Evolutionary conservation across 2,113 vertebrate genomes (phyloP), one percentile per base, ranked within the genome.

Genomic region (Glaucidium brasilianum): DNA sequence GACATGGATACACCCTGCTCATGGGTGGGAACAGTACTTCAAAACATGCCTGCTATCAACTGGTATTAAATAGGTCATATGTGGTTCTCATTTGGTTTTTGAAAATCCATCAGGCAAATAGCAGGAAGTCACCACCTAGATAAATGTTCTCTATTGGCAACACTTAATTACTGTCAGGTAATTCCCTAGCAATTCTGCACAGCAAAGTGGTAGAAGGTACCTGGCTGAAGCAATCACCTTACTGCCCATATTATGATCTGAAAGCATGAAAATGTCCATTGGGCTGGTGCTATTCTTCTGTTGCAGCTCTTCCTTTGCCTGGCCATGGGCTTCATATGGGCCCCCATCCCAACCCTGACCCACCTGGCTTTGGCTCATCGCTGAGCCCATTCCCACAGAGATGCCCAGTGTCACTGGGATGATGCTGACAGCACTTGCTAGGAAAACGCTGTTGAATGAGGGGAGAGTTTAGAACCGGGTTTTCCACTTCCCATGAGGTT

Each of bases 291-390:
- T 60, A 1, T 45, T 50, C 39, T 39, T 25, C 0, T 22, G 71
- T 25, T 60, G 73, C 37, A 43, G 32, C 26, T 20, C 59, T 60
- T 9, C 32, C 23, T 49, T 45, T 66, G 6, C 56, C 66, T 64
- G 25, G 26, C n/a, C 49, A 14, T 1, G 5, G 64, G 29, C 6
- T 43, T 23, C 9, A 0, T 41, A 1, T 12, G 52, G 26, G 17
- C 4, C 15, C 41, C 16, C 34, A 47, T 2, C 11, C 26, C 34
- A 58, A 1, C 3, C 22, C 55, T 68, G 64, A 26, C 53, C 25
- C 1, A 0, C 49, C 32, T 64, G 64, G 43, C 29, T 17, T 62
- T 2, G 7, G 18, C 6, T 75, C 56, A 17, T 66, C 60, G 29
- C 66, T 74, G 26, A 71, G 19, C 60, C n/a, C 45, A 15, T 62